These are phyloP conservation scores for Caerostris darwini DNA, from an alignment of 1,140 invertebrate genomes.

Conservation along the genomic window DNA sequence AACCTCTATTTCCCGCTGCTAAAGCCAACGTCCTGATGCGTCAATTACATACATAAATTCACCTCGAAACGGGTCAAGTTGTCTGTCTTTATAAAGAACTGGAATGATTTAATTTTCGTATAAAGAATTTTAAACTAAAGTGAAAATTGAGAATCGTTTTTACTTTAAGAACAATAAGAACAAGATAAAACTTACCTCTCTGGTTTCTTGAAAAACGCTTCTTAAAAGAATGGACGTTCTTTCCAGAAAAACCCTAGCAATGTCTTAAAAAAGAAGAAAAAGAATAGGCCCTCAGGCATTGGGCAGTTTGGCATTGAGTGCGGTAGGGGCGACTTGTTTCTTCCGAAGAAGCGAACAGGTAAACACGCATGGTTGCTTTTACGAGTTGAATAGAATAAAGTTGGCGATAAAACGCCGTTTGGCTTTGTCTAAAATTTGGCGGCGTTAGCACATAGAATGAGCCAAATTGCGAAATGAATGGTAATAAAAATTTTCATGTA, in stretches of 20 bases:
- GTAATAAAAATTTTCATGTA: not conserved
- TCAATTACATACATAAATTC: not conserved
- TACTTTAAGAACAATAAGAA: no score
- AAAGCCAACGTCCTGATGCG: not conserved
- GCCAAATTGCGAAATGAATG: not conserved
- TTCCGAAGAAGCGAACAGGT: not conserved
- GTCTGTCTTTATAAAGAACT: not conserved
- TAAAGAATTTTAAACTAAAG: no score
- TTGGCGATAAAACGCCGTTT: not conserved
- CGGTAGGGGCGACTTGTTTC: not conserved
- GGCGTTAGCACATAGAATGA: not conserved
- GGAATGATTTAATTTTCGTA: no score
- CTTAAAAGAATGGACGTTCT: not conserved
- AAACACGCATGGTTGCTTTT: constrained; percentile 49
- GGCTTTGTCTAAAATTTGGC: constrained; percentile 12
- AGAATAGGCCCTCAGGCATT: constrained; percentile 40
- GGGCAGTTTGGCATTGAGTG: constrained; percentile 20
- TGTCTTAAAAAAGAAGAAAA: not conserved
- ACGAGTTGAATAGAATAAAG: not conserved
- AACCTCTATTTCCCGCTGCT: not conserved
- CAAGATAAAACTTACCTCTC: not conserved
- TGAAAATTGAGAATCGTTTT: no score
- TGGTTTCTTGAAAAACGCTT: not conserved
- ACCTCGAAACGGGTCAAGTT: constrained; percentile 7
- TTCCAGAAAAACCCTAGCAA: not conserved